A percentile compares a stretch with the other conserved stretches of the same genome.
phyloP scores from a whole-genome alignment of 2,888 invertebrate genomes.

The Metopia argyrocephala region DNA sequence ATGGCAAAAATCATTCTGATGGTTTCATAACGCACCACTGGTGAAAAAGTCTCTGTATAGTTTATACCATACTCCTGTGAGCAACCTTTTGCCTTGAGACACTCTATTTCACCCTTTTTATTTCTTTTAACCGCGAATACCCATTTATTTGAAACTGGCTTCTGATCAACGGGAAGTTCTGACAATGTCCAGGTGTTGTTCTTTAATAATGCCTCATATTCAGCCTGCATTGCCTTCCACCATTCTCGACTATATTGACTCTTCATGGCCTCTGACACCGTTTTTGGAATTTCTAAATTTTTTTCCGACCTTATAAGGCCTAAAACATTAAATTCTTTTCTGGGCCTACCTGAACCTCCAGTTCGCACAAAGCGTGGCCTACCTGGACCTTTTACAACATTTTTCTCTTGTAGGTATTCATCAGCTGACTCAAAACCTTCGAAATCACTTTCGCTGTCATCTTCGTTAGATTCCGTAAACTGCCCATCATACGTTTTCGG shows the following conservation, averaged over 20 bases:
- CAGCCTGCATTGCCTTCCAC: slow-evolving; percentile 51
- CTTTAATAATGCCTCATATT: background rate
- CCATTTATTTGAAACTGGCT: too few species aligned
- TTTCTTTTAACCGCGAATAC: too few species aligned
- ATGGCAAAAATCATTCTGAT: too few species aligned
- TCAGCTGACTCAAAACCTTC: background rate
- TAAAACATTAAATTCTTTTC: slow-evolving; percentile 24
- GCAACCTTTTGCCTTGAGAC: too few species aligned
- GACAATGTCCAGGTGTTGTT: too few species aligned
- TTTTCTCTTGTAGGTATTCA: background rate
- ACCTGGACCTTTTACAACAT: background rate
- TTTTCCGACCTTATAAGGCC: slow-evolving; percentile 17
- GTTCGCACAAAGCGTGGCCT: slow-evolving; percentile 25
- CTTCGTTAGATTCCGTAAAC: background rate
- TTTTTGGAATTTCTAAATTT: slow-evolving; percentile 42
- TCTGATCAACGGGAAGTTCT: too few species aligned
- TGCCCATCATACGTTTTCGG: too few species aligned
- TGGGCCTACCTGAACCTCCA: slow-evolving; percentile 37
- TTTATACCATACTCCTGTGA: too few species aligned
- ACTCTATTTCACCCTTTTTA: too few species aligned
- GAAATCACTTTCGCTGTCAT: background rate
- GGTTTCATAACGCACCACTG: too few species aligned
- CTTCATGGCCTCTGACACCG: slow-evolving; percentile 58
- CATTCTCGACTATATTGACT: slow-evolving; percentile 43
- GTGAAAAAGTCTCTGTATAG: too few species aligned